A percentile compares a stretch with the other conserved stretches of the same genome.
Conservation (phyloP, 2,113 vertebrate genomes). For the Austrofundulus limnaeus region DNA sequence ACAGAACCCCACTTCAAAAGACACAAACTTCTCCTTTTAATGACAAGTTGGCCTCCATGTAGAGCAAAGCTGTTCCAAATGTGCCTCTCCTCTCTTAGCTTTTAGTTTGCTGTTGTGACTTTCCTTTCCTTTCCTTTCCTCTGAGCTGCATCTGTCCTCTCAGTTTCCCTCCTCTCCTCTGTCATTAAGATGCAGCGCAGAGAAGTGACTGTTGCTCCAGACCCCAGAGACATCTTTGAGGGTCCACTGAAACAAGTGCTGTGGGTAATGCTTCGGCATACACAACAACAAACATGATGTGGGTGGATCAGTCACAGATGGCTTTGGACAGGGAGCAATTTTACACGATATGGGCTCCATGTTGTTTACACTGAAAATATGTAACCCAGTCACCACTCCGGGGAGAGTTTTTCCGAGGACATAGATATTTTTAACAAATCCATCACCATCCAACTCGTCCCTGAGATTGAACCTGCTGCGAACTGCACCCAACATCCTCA, state of each 20-base stretch:
- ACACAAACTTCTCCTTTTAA: too few species aligned
- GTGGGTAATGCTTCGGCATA: constrained; percentile 36
- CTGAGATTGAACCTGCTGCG: constrained; percentile 16
- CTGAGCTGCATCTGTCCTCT: not conserved
- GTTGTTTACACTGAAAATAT: constrained; percentile 30
- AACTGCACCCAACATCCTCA: constrained; percentile 13
- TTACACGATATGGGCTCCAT: constrained; percentile 26
- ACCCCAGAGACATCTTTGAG: constrained; percentile 37
- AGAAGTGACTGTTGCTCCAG: constrained; percentile 35
- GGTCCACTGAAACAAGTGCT: constrained; percentile 42
- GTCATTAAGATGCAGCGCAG: constrained; percentile 54
- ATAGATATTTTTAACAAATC: constrained; percentile 33
- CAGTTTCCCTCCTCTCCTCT: constrained; percentile 6
- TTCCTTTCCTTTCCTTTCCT: constrained; percentile 17
- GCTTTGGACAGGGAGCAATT: constrained; percentile 40
- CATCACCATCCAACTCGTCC: constrained; percentile 1
- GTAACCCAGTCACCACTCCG: constrained; percentile 23
- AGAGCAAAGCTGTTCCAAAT: not conserved
- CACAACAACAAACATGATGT: constrained; percentile 49
- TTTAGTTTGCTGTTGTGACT: not conserved
- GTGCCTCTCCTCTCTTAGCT: not conserved
- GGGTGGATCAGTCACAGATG: constrained; percentile 33
- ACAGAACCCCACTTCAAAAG: too few species aligned
- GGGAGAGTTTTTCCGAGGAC: constrained; percentile 5
- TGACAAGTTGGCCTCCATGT: too few species aligned